Base-by-base conservation (phyloP, 2,797 vertebrate genomes). In the Tangara arthus region DNA sequence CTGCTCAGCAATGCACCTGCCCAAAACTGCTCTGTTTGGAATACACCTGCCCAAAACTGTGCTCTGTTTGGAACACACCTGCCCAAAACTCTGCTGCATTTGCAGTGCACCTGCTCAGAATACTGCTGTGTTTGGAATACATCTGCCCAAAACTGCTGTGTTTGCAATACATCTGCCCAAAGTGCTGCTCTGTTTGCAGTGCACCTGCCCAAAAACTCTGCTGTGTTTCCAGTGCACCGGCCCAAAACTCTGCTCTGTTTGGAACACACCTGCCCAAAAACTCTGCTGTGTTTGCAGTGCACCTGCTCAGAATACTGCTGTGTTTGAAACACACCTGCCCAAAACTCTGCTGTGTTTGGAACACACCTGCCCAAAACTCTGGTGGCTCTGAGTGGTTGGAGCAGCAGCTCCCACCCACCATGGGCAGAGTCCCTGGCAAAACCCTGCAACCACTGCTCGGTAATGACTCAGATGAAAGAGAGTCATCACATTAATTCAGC, bases 401-500 rank as follows among this genome's bases (percentile, higher is more conserved):
- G 52, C 30, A 55, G 52, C 52, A 55, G 52, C 52, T n/a, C 8
- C 20, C 30, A 55, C 20, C 30, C 52, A 55, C 20, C 52, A n/a
- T 6, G 26, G 1, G 28, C 61, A 46, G 50, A 63, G 81, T 39
- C 72, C 65, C 68, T 60, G 28, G 15, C 0, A 79, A 52, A 41
- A 10, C 15, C 24, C 87, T 39, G 77, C 73, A 77, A 17, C 19
- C 83, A 59, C 11, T 28, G 72, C 56, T 57, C 80, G 21, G 70
- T n/a, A 80, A 60, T 79, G 89, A 90, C 80, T 95, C 89, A 81
- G 82, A 82, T 55, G 57, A 47, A 75, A 61, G 53, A 28, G 52
- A 93, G 17, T 77, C 72, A 93, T 80, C 78, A 22, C 72, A 87
- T 79, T 82, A 91, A 80, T 77, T 73, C 91, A 73, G 70, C 68